Percentiles rank a stretch among this genome's conserved stretches.
Conservation (phyloP, 1,140 invertebrate genomes). For the Drosophila prosaltans region DNA sequence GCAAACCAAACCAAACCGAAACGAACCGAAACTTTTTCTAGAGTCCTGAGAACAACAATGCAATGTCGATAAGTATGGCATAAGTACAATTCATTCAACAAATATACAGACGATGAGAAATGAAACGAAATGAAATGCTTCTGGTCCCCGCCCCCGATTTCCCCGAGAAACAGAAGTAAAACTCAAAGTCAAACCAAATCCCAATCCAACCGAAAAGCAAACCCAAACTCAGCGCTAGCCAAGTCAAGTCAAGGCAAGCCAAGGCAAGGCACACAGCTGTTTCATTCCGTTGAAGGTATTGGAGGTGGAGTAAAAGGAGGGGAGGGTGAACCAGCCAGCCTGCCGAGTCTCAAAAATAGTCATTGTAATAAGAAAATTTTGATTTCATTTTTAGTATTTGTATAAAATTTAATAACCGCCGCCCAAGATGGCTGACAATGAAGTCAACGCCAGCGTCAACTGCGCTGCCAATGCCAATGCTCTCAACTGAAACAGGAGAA, state of each 20-base stretch:
- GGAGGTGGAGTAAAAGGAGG: constrained; percentile 2
- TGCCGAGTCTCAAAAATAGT: constrained; percentile 63
- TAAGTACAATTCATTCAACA: constrained; percentile 70
- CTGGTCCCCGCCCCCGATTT: neutral
- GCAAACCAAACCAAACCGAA: constrained; percentile 7
- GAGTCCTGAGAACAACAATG: constrained; percentile 61
- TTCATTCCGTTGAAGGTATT: constrained; percentile 9
- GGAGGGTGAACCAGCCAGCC: neutral
- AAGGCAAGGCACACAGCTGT: constrained; percentile 57
- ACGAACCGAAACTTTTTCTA: constrained; percentile 58
- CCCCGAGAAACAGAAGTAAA: neutral
- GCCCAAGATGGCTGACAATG: constrained; percentile 76
- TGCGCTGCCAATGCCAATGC: constrained; percentile 15
- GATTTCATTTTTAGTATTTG: constrained; percentile 82
- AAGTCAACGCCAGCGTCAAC: constrained; percentile 24
- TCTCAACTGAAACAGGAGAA: constrained; percentile 9
- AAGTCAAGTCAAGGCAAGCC: constrained; percentile 30
- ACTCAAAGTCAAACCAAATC: constrained; percentile 27
- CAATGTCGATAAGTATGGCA: constrained; percentile 78
- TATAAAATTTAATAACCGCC: constrained; percentile 80
- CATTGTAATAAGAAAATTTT: constrained; percentile 82
- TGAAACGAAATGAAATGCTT: constrained; percentile 38
- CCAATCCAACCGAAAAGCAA: constrained; percentile 25
- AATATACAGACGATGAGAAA: constrained; percentile 45
- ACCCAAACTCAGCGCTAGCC: constrained; percentile 29